Conservation (phyloP, 2,888 invertebrate species). For the Drosophila neotestacea region DNA sequence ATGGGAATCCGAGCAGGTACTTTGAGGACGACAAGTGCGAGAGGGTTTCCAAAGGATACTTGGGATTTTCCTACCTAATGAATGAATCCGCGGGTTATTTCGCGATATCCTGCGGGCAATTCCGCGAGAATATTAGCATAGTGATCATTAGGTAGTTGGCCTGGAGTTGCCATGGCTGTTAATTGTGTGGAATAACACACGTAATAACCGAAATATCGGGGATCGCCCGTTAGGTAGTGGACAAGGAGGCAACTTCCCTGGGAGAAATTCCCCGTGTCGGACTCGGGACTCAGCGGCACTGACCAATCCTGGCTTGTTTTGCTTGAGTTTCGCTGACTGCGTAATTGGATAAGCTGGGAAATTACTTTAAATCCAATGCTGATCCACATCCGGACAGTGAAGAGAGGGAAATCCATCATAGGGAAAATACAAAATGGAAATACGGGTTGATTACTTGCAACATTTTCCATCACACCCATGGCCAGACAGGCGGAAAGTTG, state of each 20-base stretch:
- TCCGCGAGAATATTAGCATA: conserved; percentile 49
- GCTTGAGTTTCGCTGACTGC: conserved; percentile 79
- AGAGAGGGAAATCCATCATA: conserved; percentile 66
- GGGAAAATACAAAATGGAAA: conserved; percentile 73
- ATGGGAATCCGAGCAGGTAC: conserved; percentile 55
- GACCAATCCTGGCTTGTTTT: conserved; percentile 57
- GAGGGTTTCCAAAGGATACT: not conserved
- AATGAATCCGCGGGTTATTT: conserved; percentile 74
- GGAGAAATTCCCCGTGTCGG: conserved; percentile 36
- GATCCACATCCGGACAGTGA: conserved; percentile 69
- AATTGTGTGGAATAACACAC: conserved; percentile 78
- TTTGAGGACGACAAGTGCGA: conserved; percentile 67
- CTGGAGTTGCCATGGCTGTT: conserved; percentile 47
- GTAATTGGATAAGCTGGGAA: conserved; percentile 83
- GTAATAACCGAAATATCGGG: conserved; percentile 70
- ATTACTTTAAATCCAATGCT: conserved; percentile 73
- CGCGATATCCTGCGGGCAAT: conserved; percentile 57
- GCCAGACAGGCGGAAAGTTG: conserved; percentile 22
- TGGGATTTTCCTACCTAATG: conserved; percentile 59
- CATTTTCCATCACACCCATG: conserved; percentile 61
- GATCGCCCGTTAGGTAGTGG: conserved; percentile 63
- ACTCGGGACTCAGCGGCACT: not conserved
- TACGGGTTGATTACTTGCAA: conserved; percentile 46
- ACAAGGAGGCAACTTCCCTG: conserved; percentile 14
- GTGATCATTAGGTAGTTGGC: conserved; percentile 64